Conservation (phyloP, 37 sponge, comb jelly and placozoan genomes). For the Spongia lamella region DNA sequence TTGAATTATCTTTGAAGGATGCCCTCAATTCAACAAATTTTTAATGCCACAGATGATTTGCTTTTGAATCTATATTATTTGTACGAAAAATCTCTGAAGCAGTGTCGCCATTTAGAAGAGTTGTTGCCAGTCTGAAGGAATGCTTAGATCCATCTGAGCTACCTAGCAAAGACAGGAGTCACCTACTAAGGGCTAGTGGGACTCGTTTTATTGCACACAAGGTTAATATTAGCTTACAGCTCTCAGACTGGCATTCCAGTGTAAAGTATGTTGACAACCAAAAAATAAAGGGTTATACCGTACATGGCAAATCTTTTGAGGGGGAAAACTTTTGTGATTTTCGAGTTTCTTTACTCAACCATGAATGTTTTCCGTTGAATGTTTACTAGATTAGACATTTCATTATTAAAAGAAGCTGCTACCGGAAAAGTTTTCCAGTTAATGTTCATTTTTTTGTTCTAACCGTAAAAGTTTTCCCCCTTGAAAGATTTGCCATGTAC, state of each 20-base stretch:
- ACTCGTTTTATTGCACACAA: constrained; percentile 66
- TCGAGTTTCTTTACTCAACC: no score
- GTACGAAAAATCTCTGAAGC: constrained; percentile 45
- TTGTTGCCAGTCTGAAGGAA: constrained; percentile 11
- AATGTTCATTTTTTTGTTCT: no score
- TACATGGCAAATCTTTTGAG: no score
- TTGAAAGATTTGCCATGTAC: no score
- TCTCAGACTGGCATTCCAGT: constrained; percentile 21
- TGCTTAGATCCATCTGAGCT: constrained; percentile 25
- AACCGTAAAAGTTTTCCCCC: no score
- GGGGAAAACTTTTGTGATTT: no score
- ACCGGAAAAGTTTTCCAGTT: no score
- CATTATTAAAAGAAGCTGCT: no score
- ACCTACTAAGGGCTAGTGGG: constrained; percentile 39
- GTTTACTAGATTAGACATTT: no score
- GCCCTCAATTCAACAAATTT: constrained; percentile 39
- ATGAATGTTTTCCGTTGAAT: no score
- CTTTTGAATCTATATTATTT: constrained; percentile 28
- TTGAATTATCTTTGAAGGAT: constrained; percentile 50
- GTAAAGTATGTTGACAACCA: constrained; percentile 30
- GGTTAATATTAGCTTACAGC: constrained; percentile 22
- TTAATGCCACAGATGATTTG: constrained; percentile 35
- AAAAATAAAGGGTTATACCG: constrained; percentile 50
- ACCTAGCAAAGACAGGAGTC: constrained; percentile 19
- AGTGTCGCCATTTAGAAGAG: constrained; percentile 37